Base-by-base conservation (phyloP, 2,113 vertebrate genomes). In the Tapirus terrestris region DNA sequence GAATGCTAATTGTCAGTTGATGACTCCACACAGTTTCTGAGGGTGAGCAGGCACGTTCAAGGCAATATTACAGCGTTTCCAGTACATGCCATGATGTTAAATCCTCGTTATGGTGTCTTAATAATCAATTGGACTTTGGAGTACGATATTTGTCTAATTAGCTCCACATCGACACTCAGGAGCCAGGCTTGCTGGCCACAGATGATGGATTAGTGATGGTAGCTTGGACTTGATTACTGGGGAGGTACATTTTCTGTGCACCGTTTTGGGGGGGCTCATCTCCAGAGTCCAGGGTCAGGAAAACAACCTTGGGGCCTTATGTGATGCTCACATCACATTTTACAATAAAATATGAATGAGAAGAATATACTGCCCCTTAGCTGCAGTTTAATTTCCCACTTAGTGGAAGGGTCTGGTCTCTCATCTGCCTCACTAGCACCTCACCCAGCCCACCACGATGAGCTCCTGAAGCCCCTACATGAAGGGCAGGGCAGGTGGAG, bases 121-220 rank as follows among this genome's bases (percentile, higher is more conserved):
- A 97, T 98, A 99, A 99, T 99, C 99, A 98, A 98, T 99, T 98
- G 97, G 91, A 98, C 97, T 98, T 99, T 94, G 98, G 98, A 96
- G 75, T 97, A 97, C 82, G 92, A 96, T 98, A 98, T 99, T 99
- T 99, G 98, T 99, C 98, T 99, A 99, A 99, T 99, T 99, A 99
- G 98, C 97, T 98, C 94, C 98, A 98, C 98, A 98, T 98, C 80
- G 97, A 98, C 97, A 98, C 98, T 98, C 96, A 88, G 94, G 97
- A 98, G 91, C 95, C 97, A 97, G 97, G 91, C 67, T 96, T 97
- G 92, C 96, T 98, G 97, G 98, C 98, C 90, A 27, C 91, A 93
- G 97, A 98, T 98, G 98, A 99, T 98, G 98, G 98, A 98, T 99
- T 99, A 96, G 98, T 97, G 96, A 98, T 82, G 96, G 98, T 96